Base-by-base conservation (phyloP, 2,888 invertebrate species). In the Drosophila falleni region DNA sequence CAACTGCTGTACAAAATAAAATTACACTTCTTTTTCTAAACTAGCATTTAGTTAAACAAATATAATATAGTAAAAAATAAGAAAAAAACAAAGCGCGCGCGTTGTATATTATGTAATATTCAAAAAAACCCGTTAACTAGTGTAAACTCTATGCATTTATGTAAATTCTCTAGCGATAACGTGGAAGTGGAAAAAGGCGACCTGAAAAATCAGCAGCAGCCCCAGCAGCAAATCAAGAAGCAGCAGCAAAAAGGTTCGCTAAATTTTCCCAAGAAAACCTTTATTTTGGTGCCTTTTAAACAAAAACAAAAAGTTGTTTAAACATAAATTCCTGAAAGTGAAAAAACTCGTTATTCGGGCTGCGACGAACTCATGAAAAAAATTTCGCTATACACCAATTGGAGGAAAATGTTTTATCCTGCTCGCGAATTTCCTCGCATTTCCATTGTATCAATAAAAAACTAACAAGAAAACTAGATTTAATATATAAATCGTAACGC, bases 311-410 rank as follows among this genome's bases (percentile, higher is more conserved):
- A 60, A 46, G 35, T 54, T 55, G 37, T 15, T 37, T 35, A 66
- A 61, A 56, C 39, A 50, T 41, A 15, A 29, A 29, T 4, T 29
- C 54, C 31, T 58, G 16, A 61, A 15, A 55, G 5, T 65, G 56
- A 79, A 79, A 75, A n/a, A 5, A 62, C 1, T 23, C 23, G 19
- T 19, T 19, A 1, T 19, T 5, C 79, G 74, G 79, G 50, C 64
- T 44, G 50, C 19, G 42, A 46, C 50, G 62, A 53, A 35, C 60
- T 39, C 44, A 80, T 81, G 87, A 29, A 29, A 29, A 72, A 89
- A 89, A 81, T 81, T 89, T 84, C 81, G 87, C 89, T 88, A 75
- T 89, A 89, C 84, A 90, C 90, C 87, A 90, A 84, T 80, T 80
- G 75, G 70, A 71, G 53, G 66, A 5, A 81, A 78, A 87, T 58